phyloP scores from a whole-genome alignment of 2,113 vertebrate species.

The Phylloscopus trochilus region DNA sequence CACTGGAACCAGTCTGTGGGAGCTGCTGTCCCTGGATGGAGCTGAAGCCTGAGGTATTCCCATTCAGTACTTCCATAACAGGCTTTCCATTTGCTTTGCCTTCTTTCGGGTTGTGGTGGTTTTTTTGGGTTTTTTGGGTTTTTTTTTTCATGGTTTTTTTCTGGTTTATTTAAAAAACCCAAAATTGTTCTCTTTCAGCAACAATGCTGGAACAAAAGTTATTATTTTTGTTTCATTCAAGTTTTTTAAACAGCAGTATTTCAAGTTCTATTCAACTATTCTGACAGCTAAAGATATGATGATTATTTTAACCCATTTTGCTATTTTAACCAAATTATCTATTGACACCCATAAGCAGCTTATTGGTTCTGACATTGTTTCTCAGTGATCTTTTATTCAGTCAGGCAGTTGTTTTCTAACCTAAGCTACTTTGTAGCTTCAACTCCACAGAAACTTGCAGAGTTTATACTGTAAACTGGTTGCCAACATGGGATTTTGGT shows the following conservation, averaged over 20 bases:
- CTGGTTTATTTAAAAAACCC: neutral
- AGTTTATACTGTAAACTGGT: neutral
- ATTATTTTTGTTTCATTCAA: neutral
- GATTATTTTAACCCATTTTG: neutral
- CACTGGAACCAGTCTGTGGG: rapidly evolving
- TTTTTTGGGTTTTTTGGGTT: too few relatives aligned
- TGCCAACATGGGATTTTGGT: neutral
- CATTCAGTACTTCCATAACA: rapidly evolving
- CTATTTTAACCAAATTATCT: neutral
- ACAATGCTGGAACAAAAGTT: rapidly evolving
- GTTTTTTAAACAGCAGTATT: neutral
- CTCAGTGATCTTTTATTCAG: neutral
- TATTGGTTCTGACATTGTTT: neutral
- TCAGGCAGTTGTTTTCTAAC: neutral
- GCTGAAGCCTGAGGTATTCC: neutral
- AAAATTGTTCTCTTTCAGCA: neutral
- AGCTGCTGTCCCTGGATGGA: neutral
- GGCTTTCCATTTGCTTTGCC: neutral
- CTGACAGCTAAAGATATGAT: neutral
- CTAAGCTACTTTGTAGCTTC: neutral
- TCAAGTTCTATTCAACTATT: neutral
- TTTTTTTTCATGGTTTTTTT: neutral
- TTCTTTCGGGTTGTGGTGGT: neutral
- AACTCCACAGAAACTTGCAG: neutral
- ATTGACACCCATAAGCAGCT: neutral